These are phyloP conservation scores for Archaeoteleia sp. DNA, from an alignment of 2,888 invertebrate species.

Conservation along the genomic window DNA sequence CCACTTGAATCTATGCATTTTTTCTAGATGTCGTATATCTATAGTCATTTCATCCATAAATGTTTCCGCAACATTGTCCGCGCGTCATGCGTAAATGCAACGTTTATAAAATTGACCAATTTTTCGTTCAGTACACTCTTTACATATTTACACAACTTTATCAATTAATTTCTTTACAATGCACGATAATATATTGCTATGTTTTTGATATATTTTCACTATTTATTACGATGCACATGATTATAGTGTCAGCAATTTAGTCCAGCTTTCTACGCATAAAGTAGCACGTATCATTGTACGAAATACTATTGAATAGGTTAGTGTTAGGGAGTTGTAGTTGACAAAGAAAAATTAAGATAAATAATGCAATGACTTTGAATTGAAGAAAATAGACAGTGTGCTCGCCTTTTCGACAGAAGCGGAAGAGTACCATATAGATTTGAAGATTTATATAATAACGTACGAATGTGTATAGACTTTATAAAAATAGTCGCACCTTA, in stretches of 20 bases:
- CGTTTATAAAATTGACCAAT: no score
- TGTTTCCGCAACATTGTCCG: conserved; percentile 1
- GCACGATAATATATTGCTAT: no score
- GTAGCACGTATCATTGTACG: conserved; percentile 7
- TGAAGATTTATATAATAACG: conserved; percentile 66
- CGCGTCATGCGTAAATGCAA: no score
- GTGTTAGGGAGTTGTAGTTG: conserved; percentile 9
- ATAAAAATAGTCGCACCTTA: no score
- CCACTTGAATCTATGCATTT: neutral
- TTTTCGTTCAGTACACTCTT: no score
- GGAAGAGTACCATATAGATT: conserved; percentile 70
- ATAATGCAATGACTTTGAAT: conserved; percentile 73
- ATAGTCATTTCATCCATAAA: conserved; percentile 7
- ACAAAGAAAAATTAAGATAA: conserved; percentile 50
- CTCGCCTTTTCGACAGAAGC: conserved; percentile 67
- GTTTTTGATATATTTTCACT: no score
- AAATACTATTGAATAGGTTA: conserved; percentile 14
- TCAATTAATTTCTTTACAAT: neutral
- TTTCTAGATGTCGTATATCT: conserved; percentile 7
- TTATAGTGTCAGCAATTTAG: no score
- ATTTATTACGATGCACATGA: no score
- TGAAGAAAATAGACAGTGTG: conserved; percentile 70
- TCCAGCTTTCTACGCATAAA: conserved; percentile 2
- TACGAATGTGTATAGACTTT: conserved; percentile 29
- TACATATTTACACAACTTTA: no score